These are phyloP conservation scores for Eueremaeus valkanovi DNA, from an alignment of 2,888 invertebrate species.

Conservation along the genomic window DNA sequence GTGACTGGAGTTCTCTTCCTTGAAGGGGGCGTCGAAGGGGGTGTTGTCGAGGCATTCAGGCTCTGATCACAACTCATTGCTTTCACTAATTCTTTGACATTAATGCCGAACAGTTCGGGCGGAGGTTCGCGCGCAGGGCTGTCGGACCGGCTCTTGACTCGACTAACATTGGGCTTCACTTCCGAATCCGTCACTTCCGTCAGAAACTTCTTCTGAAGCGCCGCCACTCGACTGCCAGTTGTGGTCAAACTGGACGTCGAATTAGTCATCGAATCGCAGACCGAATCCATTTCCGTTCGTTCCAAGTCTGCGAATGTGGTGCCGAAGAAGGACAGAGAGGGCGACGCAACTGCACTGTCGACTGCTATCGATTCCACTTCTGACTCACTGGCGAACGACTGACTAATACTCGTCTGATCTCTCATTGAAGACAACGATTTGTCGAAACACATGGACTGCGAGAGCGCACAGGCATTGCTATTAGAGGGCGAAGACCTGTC, in stretches of 20 bases:
- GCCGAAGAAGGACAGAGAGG: slow-evolving; percentile 35
- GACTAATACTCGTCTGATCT: slow-evolving; percentile 33
- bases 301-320: slow-evolving; percentile 44
- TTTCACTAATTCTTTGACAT: slow-evolving; percentile 69
- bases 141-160: not conserved
- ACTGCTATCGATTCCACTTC: slow-evolving; percentile 7
- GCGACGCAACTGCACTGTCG: not conserved
- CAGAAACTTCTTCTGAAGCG: slow-evolving; percentile 39
- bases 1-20: slow-evolving; percentile 53
- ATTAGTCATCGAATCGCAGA: not conserved
- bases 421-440: slow-evolving; percentile 13
- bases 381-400: slow-evolving; percentile 19
- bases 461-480: slow-evolving; percentile 21
- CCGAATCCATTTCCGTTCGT: slow-evolving; percentile 42
- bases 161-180: not conserved
- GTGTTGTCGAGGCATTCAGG: slow-evolving; percentile 65
- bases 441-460: slow-evolving; percentile 4
- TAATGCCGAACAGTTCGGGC: slow-evolving; percentile 61
- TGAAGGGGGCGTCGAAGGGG: slow-evolving; percentile 65
- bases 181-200: slow-evolving; percentile 1
- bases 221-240: slow-evolving; percentile 42
- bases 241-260: slow-evolving; percentile 13
- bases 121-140: slow-evolving; percentile 50
- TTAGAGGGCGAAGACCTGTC: slow-evolving; percentile 14
- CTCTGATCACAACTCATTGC: slow-evolving; percentile 69